Conservation (phyloP, 2,113 vertebrate genomes). For the Amia ocellicauda region DNA sequence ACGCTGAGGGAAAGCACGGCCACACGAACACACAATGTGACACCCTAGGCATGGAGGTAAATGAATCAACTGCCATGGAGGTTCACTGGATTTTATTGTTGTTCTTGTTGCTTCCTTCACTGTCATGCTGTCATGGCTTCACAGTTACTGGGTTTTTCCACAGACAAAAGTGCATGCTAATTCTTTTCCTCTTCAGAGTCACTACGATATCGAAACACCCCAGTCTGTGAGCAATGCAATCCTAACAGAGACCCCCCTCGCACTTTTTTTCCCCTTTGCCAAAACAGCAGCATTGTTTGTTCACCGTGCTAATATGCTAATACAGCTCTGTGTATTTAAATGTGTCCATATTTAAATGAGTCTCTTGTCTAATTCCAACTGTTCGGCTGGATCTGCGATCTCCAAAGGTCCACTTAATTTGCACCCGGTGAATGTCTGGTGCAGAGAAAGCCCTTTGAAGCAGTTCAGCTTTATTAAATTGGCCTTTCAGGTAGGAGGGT, state of each 20-base stretch:
- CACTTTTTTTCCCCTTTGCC: background rate
- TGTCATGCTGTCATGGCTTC: too few relatives aligned
- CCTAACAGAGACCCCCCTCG: background rate
- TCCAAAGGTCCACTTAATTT: slow-evolving; percentile 30
- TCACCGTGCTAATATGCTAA: slow-evolving; percentile 3
- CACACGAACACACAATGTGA: too few relatives aligned
- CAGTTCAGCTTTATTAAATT: slow-evolving; percentile 13
- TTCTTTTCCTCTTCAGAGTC: too few relatives aligned
- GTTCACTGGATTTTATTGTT: too few relatives aligned
- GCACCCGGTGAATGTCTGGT: slow-evolving; percentile 26
- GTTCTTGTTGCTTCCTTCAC: too few relatives aligned
- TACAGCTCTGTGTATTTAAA: slow-evolving; percentile 10
- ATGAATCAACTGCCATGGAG: too few relatives aligned
- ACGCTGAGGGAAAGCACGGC: too few relatives aligned
- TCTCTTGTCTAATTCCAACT: slow-evolving; percentile 29
- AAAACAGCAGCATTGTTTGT: background rate
- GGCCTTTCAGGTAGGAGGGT: slow-evolving; percentile 33
- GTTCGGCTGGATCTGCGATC: slow-evolving; percentile 28
- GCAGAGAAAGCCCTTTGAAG: slow-evolving; percentile 32
- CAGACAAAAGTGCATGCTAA: too few relatives aligned
- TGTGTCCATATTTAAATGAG: slow-evolving; percentile 28
- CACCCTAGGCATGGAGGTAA: too few relatives aligned
- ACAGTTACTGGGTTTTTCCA: too few relatives aligned
- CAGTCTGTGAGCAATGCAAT: too few relatives aligned
- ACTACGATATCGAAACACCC: too few relatives aligned